Base-by-base conservation (phyloP, 35 echinoderm and acorn worm species). In the Hemicentrotus pulcherrimus region DNA sequence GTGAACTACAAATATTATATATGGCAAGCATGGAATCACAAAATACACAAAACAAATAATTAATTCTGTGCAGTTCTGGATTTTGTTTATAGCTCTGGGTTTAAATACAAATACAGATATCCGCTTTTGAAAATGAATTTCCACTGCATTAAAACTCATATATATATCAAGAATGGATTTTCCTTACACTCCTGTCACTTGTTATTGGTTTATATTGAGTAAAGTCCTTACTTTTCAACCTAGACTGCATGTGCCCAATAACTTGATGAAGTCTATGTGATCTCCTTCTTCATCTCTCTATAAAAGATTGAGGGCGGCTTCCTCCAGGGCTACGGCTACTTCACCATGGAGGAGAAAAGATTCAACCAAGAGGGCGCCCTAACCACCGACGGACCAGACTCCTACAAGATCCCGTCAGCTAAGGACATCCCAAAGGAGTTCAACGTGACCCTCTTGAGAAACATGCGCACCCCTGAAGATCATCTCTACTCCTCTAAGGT, bases 401-500 rank as follows among this genome's bases (percentile, higher is more conserved):
- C 32, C 7, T 96, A 96, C 55, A 88, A 91, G 46, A 89, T 96
- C 0, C 96, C 96, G 50, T 47, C 71, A 28, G 52, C 59, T 24
- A 88, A 30, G 35, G 94, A 96, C 88, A 94, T 96, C 11, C 96
- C 96, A 0, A 58, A 85, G 4, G 78, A 96, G 41, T 96, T 96
- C 86, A 96, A 96, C 47, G 91, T 96, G 7, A 94, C 85, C 13
- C 32, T 96, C 13, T 32, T 96, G 28, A 47, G 86, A 28, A 88
- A 96, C 78, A 46, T 47, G n/a, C 13, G 24, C n/a, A 96, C 32
- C 31, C 45, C 48, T 48, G 47, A 55, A 32, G 47, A 59, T 32
- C 30, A 47, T 60, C 59, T 96, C 41, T 96, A 94, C 61, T 96
- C 96, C 9, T 96, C 96, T 32, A 96, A 96, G 96, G 96, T 96